Evolutionary conservation across 2,797 vertebrate genomes (phyloP), one percentile per base, ranked within the genome.

Genomic region (Rousettus madagascariensis): DNA sequence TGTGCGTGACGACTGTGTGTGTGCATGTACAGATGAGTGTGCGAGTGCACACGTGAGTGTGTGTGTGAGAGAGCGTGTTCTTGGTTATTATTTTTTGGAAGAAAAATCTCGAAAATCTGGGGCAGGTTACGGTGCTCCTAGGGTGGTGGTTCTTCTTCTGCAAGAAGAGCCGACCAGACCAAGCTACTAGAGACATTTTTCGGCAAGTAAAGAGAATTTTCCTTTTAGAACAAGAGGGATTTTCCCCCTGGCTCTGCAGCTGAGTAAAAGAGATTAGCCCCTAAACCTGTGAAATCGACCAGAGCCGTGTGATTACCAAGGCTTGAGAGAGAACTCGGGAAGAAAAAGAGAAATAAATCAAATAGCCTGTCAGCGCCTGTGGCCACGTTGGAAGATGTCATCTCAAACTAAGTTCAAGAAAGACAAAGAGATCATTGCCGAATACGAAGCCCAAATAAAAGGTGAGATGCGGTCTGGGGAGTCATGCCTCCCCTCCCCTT

Each of bases 371-470:
- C 97, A 96, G 98, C 96, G 95, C 96, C 97, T 96, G 93, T 82
- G 80, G 97, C 96, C 95, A 97, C 98, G 77, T 97, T 92, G 98
- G 98, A 99, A 98, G 97, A 99, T 99, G 99, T 99, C 99, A 98
- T 99, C 99, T 96, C 99, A 99, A 95, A 98, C 99, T 87, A 99
- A 98, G 99, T 99, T 98, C 98, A 99, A 99, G 99, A 99, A 99
- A 98, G 99, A 99, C 98, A 99, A 99, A 98, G 99, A 99, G 98
- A 99, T 99, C 98, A 99, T 99, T 86, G 99, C 99, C 13, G 99
- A 99, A 95, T 99, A 99, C 98, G 99, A 99, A 98, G 99, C 99
- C 95, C 99, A 99, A 98, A 99, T 99, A 94, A 99, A 99, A 99
- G 99, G 99, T 99, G 97, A 98, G 99, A 96, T 26, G 20, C 0